These are phyloP conservation scores for Drosophila dives DNA, from an alignment of 2,888 invertebrate species.

Conservation along the genomic window DNA sequence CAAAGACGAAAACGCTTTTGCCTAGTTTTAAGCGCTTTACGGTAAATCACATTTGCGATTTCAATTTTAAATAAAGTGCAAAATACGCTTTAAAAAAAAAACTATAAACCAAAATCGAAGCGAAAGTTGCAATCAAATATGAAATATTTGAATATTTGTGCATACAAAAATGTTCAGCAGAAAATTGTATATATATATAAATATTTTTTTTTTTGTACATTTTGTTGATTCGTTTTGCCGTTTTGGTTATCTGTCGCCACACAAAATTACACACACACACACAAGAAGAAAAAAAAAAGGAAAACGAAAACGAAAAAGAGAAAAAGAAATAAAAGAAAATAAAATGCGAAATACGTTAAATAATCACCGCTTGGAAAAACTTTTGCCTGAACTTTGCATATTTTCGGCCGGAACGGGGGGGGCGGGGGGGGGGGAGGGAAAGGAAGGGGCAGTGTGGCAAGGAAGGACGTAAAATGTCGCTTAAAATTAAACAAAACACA, in stretches of 20 bases:
- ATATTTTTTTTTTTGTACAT: neutral
- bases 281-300: neutral
- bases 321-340: conserved; percentile 17
- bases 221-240: conserved; percentile 14
- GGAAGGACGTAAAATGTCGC: conserved; percentile 59
- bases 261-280: conserved; percentile 38
- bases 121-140: neutral
- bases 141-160: neutral
- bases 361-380: conserved; percentile 59
- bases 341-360: conserved; percentile 60
- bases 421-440: neutral
- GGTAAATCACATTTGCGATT: conserved; percentile 7
- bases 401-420: neutral
- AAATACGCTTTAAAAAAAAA: conserved; percentile 6
- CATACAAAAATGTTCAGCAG: neutral
- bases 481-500: conserved; percentile 74
- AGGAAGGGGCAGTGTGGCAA: neutral
- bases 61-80: conserved; percentile 8
- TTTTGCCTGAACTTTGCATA: conserved; percentile 57
- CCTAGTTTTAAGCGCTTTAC: conserved; percentile 73
- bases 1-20: conserved; percentile 48
- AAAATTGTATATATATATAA: neutral
- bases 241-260: conserved; percentile 56
- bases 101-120: neutral
- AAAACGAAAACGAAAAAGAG: neutral